Percentiles rank a stretch among this genome's conserved stretches.
Evolutionary conservation across 2,888 invertebrate genomes (phyloP).

Genomic region (Nomada flava): DNA sequence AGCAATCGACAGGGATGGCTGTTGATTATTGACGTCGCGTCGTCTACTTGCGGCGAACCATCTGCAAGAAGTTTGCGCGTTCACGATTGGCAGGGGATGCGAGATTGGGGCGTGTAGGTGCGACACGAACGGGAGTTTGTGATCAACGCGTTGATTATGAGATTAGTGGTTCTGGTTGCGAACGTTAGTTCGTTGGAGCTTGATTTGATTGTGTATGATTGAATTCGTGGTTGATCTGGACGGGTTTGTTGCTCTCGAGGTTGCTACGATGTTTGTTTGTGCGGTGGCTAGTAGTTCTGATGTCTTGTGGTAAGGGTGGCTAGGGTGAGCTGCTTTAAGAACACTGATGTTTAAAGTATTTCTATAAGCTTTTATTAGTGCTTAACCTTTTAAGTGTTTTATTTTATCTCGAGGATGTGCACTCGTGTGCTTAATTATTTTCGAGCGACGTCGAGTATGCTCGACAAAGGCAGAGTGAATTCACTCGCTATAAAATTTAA

Average conservation of each 20-base stretch:
- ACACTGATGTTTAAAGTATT: too few relatives aligned
- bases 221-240: neutral
- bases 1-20: neutral
- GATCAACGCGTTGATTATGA: constrained; percentile 3
- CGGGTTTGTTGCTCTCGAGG: neutral
- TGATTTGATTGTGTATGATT: neutral
- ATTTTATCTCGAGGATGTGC: too few relatives aligned
- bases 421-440: too few relatives aligned
- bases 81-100: neutral
- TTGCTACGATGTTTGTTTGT: too few relatives aligned
- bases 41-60: neutral
- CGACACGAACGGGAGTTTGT: neutral
- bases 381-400: too few relatives aligned
- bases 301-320: too few relatives aligned
- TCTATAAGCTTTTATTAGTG: too few relatives aligned
- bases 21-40: constrained; percentile 6
- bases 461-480: too few relatives aligned
- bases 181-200: neutral
- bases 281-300: too few relatives aligned
- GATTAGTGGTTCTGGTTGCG: neutral
- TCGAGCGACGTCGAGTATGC: too few relatives aligned
- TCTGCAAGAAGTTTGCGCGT: neutral
- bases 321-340: too few relatives aligned
- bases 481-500: too few relatives aligned
- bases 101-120: neutral